Evolutionary conservation across 2,888 invertebrate genomes (phyloP), one percentile per base, ranked within the genome.

Genomic region (Amphipyra berbera): DNA sequence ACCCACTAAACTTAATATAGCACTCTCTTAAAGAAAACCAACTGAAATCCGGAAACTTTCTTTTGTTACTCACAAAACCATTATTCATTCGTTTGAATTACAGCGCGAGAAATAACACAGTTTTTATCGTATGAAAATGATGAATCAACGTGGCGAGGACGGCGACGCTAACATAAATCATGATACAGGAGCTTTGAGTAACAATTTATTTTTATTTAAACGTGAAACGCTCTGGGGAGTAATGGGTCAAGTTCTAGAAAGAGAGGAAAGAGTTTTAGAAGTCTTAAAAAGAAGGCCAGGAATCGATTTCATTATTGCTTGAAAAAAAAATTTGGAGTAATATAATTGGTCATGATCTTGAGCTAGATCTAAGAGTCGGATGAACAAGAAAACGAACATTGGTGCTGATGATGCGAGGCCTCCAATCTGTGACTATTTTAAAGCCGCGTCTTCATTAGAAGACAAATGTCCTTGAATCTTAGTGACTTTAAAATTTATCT

Each of bases 61-160:
- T 72, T 72, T 79, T 79, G 72, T 81, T 73, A 68, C 73, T 54
- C 37, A 49, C 63, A 68, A 61, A 59, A 78, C 81, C 83, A 86
- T 86, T 83, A 84, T 67, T 87, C 85, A 88, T 82, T 73, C 78
- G 70, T 82, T 83, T 83, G 83, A 83, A 83, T 85, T 82, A 83
- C 68, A 79, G 73, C 73, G 69, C 72, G 76, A 79, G 81, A 81
- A 81, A 83, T 82, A 83, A 82, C 79, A 77, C 70, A 80, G 79
- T 79, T 84, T 84, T 87, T 69, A 84, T 83, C 82, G 82, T 78
- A 86, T 79, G 86, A 87, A 86, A 87, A 87, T 88, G 85, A 88
- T 87, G 85, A 83, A 88, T 87, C 85, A 80, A 82, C 84, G 65
- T 41, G 60, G 40, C 42, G 52, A 13, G 40, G 54, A 48, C 13